Evolutionary conservation across 1,140 invertebrate genomes (phyloP), one percentile per base, ranked within the genome.

Genomic region (Microplitis mediator): DNA sequence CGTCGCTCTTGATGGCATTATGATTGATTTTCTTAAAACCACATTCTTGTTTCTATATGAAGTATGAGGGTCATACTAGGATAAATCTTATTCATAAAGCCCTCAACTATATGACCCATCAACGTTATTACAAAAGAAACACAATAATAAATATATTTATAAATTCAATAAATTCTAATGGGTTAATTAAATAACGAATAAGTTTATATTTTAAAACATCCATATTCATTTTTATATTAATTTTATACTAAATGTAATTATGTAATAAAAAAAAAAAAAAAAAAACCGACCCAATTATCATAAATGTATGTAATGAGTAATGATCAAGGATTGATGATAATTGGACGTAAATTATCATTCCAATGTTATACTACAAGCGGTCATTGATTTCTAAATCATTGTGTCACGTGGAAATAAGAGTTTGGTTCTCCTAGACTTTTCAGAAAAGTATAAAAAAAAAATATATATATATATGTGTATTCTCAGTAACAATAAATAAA

Each of bases 11-110:
- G 70, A 72, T 71, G 66, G 68, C 65, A 74, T 78, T 71, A 79
- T 81, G 78, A 83, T 83, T 75, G 79, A 84, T 82, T 74, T 78
- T 77, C 76, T 75, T 84, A 81, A 84, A 83, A 84, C 80, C 82
- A 82, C 82, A 82, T 77, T 74, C 78, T 76, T 83, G 81, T 83
- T 78, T 51, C 61, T 23, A 23, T 35, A 34, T n/a, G 3, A 54
- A 32, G 14, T 35, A 34, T n/a, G 3, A 54, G 50, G 14, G 70
- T 50, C 11, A 34, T 45, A 54, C 2, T 23, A 23, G 23, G 23
- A 14, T 60, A 66, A 35, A 63, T 61, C 60, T 36, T 13, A 11
- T n/a, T 58, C 14, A 58, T 58, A 58, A 23, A 58, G 9, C 23
- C 5, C 8, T 58, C 23, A 14, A 58, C 52, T 3, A 23, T 54